Evolutionary conservation across 2,797 vertebrate genomes (phyloP).

Genomic region (Pelodytes ibericus): DNA sequence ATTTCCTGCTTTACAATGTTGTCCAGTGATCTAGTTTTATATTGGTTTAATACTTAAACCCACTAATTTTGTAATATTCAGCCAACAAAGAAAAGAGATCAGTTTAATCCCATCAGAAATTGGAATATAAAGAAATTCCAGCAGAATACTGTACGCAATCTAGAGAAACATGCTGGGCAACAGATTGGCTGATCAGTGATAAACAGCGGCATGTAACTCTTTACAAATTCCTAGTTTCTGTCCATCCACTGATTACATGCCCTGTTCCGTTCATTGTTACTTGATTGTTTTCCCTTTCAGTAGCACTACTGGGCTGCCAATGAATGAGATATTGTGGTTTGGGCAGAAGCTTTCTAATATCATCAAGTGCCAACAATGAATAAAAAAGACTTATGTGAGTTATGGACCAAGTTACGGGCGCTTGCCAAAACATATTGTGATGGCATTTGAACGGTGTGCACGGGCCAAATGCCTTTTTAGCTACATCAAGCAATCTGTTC

Average conservation of each 20-base stretch:
- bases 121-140: background rate
- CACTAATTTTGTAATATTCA: too few relatives aligned
- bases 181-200: background rate
- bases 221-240: background rate
- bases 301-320: background rate
- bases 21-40: too few relatives aligned
- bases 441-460: conserved; percentile 31
- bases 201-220: background rate
- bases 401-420: conserved; percentile 32
- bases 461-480: conserved; percentile 19
- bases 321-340: conserved; percentile 41
- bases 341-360: conserved; percentile 24
- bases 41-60: too few relatives aligned
- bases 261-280: conserved; percentile 6
- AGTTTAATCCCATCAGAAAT: background rate
- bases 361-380: conserved; percentile 39
- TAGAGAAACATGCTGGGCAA: background rate
- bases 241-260: conserved; percentile 1
- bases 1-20: too few relatives aligned
- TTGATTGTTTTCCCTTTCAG: conserved; percentile 6
- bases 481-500: conserved; percentile 23
- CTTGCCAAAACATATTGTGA: conserved; percentile 35
- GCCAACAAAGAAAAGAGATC: background rate
- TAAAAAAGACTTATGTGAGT: conserved; percentile 29
- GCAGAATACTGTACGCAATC: background rate